Evolutionary conservation across 1,140 invertebrate genomes (phyloP), one percentile per base, ranked within the genome.

Genomic region (Drosophila jambulina): DNA sequence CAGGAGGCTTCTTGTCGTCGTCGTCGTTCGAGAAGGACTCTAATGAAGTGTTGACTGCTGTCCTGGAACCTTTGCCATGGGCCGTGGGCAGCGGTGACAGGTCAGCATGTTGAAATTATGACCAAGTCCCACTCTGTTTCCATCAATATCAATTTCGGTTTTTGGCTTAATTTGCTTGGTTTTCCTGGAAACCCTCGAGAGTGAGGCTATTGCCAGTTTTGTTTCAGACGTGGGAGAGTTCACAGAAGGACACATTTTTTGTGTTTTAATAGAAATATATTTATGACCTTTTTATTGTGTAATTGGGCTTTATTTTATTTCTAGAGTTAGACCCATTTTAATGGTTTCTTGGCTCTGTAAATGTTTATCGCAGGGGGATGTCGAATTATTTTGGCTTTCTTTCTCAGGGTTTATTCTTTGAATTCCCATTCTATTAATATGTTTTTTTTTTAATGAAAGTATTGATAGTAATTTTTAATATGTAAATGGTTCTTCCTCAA

Each of bases 131-230:
- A 17, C 38, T 51, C 32, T 3, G 36, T 19, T 46, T 67, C 61
- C 80, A 83, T 83, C 80, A 83, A 87, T 88, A 88, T 80, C 72
- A 88, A 87, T 87, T 80, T 81, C 48, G 45, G 57, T 60, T 65
- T 75, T 29, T 51, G 51, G n/a, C 13, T 68, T 61, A 48, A 69
- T 75, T 56, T 58, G n/a, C 53, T 61, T 56, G 38, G 27, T 68
- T 45, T 74, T 65, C 29, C 25, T 12, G 21, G 40, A 25, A 49
- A 53, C 27, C 17, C 17, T 21, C 2, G 29, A 43, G n/a, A 23
- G 53, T 0, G 1, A 23, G 29, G 36, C 13, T 36, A 34, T 68
- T 64, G 29, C 12, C 38, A 19, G 29, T 65, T 43, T 43, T 10
- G 10, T 56, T 40, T 27, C 0, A 17, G 8, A 36, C 7, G 9